Conservation (phyloP, 2,888 invertebrate species). For the Melanophora roralis region DNA sequence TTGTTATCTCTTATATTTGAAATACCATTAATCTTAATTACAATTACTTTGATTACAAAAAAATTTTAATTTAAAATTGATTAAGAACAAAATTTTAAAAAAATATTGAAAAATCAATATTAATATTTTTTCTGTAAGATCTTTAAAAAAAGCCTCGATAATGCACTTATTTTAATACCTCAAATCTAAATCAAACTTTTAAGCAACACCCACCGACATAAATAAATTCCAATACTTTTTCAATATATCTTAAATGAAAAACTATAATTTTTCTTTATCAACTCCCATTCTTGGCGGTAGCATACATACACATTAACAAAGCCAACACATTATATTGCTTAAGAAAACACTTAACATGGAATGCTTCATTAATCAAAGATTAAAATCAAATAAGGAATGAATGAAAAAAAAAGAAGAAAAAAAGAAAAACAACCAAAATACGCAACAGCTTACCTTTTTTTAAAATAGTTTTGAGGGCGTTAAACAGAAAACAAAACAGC, state of each 20-base stretch:
- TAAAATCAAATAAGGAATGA: constrained; percentile 43
- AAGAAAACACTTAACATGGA: constrained; percentile 47
- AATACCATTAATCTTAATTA: neutral
- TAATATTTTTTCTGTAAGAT: constrained; percentile 47
- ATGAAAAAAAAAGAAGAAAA: neutral
- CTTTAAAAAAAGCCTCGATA: constrained; percentile 26
- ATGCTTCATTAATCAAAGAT: constrained; percentile 61
- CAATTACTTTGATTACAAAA: neutral
- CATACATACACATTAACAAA: constrained; percentile 14
- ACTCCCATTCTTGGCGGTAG: constrained; percentile 21
- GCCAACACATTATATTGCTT: constrained; percentile 31
- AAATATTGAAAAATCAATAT: neutral
- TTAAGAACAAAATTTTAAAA: neutral
- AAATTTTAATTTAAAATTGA: neutral
- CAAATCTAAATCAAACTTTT: constrained; percentile 46
- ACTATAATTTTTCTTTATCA: constrained; percentile 57
- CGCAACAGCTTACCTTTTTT: constrained; percentile 35
- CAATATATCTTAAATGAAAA: neutral
- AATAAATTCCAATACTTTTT: constrained; percentile 13
- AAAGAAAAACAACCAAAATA: constrained; percentile 36
- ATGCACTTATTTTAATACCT: constrained; percentile 56
- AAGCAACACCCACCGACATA: constrained; percentile 53
- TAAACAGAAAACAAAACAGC: neutral
- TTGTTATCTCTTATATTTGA: neutral
- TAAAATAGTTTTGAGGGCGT: neutral